Conservation (phyloP, 2,888 invertebrate species). For the Hyposoter dolosus region DNA sequence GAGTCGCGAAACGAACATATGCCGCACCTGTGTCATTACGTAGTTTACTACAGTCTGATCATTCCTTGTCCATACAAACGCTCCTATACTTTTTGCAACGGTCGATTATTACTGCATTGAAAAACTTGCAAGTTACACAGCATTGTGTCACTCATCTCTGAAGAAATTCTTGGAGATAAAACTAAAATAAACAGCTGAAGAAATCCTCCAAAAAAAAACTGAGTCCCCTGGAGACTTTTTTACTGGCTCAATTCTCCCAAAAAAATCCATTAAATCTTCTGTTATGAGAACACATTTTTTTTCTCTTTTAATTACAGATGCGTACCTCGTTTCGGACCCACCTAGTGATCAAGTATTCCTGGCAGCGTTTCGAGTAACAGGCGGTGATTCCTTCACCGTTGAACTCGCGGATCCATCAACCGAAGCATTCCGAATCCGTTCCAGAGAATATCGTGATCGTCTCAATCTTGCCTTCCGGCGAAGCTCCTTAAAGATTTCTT, state of each 20-base stretch:
- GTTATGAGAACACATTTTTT: constrained; percentile 7
- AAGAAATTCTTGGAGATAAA: not conserved
- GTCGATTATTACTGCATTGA: constrained; percentile 19
- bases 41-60: constrained; percentile 23
- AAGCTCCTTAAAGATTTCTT: constrained; percentile 91
- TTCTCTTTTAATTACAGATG: constrained; percentile 87
- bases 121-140: not conserved
- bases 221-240: too few species aligned
- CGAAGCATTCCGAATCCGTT: constrained; percentile 90
- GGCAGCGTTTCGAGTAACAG: constrained; percentile 91
- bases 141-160: not conserved
- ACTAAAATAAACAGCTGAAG: not conserved
- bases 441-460: constrained; percentile 91
- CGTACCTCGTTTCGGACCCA: constrained; percentile 90
- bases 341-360: constrained; percentile 93
- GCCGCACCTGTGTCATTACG: constrained; percentile 67
- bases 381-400: constrained; percentile 89
- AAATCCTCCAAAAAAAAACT: not conserved
- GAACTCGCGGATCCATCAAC: constrained; percentile 89
- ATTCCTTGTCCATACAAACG: constrained; percentile 26
- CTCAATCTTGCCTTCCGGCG: constrained; percentile 91
- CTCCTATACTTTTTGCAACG: constrained; percentile 8
- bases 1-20: constrained; percentile 64
- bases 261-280: not conserved
- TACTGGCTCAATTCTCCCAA: too few species aligned